Evolutionary conservation across 2,888 invertebrate genomes (phyloP).

Genomic region (Platypus cylindrus): DNA sequence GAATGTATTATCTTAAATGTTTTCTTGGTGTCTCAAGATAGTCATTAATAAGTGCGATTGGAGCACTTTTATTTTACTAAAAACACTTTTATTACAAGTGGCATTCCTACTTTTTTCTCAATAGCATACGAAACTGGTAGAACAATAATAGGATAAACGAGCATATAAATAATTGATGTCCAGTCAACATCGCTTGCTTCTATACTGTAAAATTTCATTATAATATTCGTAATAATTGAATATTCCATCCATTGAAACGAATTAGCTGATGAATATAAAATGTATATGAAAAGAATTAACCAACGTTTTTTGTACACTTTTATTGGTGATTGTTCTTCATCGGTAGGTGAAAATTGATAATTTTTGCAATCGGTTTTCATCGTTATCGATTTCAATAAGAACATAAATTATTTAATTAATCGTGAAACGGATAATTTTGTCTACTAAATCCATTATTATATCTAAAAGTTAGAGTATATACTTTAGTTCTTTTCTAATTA

Average conservation of each 20-base stretch:
- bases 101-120: slow-evolving; percentile 75
- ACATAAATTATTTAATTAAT: no score
- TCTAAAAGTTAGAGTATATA: no score
- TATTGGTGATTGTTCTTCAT: no score
- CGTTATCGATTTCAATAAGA: no score
- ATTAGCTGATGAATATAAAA: slow-evolving; percentile 75
- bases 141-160: slow-evolving; percentile 86
- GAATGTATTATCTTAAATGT: background rate
- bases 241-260: slow-evolving; percentile 95
- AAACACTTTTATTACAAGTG: no score
- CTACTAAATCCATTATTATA: no score
- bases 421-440: no score
- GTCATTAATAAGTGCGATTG: background rate
- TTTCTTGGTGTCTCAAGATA: background rate
- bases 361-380: no score
- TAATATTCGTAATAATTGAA: slow-evolving; percentile 77
- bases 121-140: slow-evolving; percentile 92
- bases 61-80: background rate
- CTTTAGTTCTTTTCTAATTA: no score
- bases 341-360: no score
- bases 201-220: slow-evolving; percentile 62
- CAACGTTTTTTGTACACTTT: slow-evolving; percentile 64
- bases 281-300: slow-evolving; percentile 72
- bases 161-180: slow-evolving; percentile 96
- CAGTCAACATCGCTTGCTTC: slow-evolving; percentile 68